A percentile compares a stretch with the other conserved stretches of the same genome.
Evolutionary conservation across 2,113 vertebrate species (phyloP).

Genomic region (Sorex fumeus): DNA sequence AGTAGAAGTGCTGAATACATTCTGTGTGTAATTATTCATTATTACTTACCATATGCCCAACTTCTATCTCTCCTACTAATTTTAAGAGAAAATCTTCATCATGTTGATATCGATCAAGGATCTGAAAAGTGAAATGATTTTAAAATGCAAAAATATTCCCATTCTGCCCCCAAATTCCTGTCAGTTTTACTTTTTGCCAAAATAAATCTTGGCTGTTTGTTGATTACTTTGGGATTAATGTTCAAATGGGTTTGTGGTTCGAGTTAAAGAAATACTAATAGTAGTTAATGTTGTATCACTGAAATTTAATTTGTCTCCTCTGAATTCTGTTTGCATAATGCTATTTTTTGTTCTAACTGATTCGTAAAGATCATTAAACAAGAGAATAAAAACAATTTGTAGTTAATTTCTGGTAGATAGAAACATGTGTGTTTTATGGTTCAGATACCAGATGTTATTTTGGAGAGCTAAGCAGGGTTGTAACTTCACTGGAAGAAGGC

Average conservation of each 20-base stretch:
- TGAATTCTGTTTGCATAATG: conserved; percentile 75
- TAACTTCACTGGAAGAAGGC: conserved; percentile 38
- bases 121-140: not conserved
- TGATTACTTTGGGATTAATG: conserved; percentile 74
- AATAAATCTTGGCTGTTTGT: conserved; percentile 68
- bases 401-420: conserved; percentile 81
- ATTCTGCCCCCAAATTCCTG: conserved; percentile 17
- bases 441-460: conserved; percentile 82
- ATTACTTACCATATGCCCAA: not conserved
- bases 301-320: conserved; percentile 84
- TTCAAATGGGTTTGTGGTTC: conserved; percentile 79
- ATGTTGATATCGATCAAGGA: not conserved
- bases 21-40: not conserved
- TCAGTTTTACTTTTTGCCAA: conserved; percentile 63
- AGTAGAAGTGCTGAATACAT: not conserved
- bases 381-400: conserved; percentile 84
- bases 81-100: not conserved
- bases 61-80: not conserved
- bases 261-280: conserved; percentile 86
- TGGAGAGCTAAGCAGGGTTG: conserved; percentile 11
- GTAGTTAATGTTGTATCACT: conserved; percentile 79
- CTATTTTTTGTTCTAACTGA: conserved; percentile 82
- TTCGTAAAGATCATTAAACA: conserved; percentile 86
- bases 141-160: not conserved
- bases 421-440: conserved; percentile 74